Percentiles rank a stretch among this genome's conserved stretches.
Conservation (phyloP, 2,888 invertebrate species). For the Boloria euphrosyne region DNA sequence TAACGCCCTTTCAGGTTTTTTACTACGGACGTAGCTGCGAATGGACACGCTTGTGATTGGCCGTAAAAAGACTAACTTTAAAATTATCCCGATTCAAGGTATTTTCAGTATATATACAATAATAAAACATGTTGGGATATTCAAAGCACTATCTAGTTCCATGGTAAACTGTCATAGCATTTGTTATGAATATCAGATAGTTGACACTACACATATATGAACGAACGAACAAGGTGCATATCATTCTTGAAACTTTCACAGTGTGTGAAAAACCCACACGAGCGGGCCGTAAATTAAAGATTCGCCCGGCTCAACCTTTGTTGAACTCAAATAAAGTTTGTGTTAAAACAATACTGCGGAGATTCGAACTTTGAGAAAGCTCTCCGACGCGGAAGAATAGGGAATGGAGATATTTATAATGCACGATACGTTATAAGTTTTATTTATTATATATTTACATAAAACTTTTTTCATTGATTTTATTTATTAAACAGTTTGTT, state of each 20-base stretch:
- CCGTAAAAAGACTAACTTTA: no score
- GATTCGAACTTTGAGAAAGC: constrained; percentile 40
- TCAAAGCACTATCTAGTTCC: no score
- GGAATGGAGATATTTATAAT: constrained; percentile 7
- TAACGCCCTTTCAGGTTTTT: no score
- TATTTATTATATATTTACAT: neutral
- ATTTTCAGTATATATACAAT: no score
- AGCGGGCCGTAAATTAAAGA: constrained; percentile 34
- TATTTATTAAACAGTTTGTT: no score
- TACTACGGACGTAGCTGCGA: no score
- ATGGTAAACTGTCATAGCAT: no score
- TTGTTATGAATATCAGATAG: no score
- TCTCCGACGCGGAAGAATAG: constrained; percentile 28
- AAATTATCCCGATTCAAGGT: no score
- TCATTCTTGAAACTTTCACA: neutral
- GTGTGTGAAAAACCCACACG: constrained; percentile 17
- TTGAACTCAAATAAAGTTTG: constrained; percentile 40
- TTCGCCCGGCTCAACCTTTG: constrained; percentile 39
- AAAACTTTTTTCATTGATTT: no score
- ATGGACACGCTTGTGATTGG: no score
- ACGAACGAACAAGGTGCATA: neutral
- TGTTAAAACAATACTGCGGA: constrained; percentile 44
- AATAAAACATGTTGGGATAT: no score
- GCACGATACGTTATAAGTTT: constrained; percentile 8
- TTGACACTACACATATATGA: neutral